These are phyloP conservation scores for Hypselothyrea guttata DNA, from an alignment of 2,888 invertebrate species.

Conservation along the genomic window DNA sequence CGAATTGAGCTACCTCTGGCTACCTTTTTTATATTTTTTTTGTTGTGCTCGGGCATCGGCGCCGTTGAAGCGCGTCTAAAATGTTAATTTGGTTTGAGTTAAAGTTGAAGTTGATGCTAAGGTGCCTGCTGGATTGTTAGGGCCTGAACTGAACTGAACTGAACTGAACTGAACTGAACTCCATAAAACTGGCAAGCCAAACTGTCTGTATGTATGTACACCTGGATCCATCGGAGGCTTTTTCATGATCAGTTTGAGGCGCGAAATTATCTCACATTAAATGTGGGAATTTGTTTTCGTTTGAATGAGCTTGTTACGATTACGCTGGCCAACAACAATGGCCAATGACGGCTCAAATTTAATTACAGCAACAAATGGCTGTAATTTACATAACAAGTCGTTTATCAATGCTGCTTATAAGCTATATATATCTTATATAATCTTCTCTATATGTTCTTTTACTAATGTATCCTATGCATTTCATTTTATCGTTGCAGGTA, in stretches of 20 bases:
- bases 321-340: background rate
- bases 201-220: conserved; percentile 7
- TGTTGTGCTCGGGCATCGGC: conserved; percentile 7
- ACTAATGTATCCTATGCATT: background rate
- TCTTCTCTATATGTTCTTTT: background rate
- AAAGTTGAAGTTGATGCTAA: conserved; percentile 5
- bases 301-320: conserved; percentile 9
- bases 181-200: too few species aligned
- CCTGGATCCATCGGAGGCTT: conserved; percentile 37
- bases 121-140: conserved; percentile 48
- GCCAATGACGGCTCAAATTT: conserved; percentile 14
- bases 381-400: background rate
- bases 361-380: conserved; percentile 25
- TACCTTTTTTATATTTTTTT: conserved; percentile 32
- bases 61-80: conserved; percentile 63
- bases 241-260: conserved; percentile 47
- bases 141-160: conserved; percentile 32
- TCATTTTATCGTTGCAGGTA: conserved; percentile 50
- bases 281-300: conserved; percentile 56
- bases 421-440: background rate
- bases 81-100: conserved; percentile 54
- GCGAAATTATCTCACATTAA: conserved; percentile 63
- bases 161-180: conserved; percentile 27
- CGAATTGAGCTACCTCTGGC: conserved; percentile 25
- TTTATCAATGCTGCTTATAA: background rate